phyloP scores from a whole-genome alignment of 2,888 invertebrate genomes.

The Erebia epiphron region DNA sequence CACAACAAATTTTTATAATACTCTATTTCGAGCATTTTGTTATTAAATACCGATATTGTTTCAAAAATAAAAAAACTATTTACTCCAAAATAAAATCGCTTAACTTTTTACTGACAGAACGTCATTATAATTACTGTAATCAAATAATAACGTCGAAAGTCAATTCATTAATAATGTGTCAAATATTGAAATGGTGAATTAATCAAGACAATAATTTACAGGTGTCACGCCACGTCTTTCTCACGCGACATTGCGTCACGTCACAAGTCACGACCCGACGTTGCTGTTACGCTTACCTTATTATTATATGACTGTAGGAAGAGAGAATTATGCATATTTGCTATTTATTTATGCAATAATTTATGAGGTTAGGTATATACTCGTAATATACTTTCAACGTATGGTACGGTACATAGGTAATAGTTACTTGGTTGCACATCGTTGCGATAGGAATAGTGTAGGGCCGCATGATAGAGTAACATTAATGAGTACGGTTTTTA shows the following conservation, averaged over 20 bases:
- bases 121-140: constrained; percentile 19
- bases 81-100: background rate
- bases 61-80: too few species aligned
- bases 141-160: constrained; percentile 33
- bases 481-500: too few species aligned
- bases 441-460: too few species aligned
- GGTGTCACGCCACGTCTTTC: constrained; percentile 38
- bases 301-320: background rate
- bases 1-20: too few species aligned
- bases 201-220: constrained; percentile 41
- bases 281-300: constrained; percentile 47
- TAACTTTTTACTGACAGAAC: constrained; percentile 11
- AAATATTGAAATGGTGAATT: constrained; percentile 41
- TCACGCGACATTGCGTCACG: constrained; percentile 40
- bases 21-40: too few species aligned
- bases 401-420: too few species aligned
- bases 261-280: constrained; percentile 40
- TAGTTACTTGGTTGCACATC: too few species aligned
- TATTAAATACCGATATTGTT: too few species aligned
- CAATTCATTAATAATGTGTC: constrained; percentile 38
- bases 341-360: background rate
- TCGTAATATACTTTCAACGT: too few species aligned
- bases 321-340: constrained; percentile 1
- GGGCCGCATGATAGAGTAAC: too few species aligned
- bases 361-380: too few species aligned